Base-by-base conservation (phyloP, 2,888 invertebrate species). In the Acrocyrtus sp. region DNA sequence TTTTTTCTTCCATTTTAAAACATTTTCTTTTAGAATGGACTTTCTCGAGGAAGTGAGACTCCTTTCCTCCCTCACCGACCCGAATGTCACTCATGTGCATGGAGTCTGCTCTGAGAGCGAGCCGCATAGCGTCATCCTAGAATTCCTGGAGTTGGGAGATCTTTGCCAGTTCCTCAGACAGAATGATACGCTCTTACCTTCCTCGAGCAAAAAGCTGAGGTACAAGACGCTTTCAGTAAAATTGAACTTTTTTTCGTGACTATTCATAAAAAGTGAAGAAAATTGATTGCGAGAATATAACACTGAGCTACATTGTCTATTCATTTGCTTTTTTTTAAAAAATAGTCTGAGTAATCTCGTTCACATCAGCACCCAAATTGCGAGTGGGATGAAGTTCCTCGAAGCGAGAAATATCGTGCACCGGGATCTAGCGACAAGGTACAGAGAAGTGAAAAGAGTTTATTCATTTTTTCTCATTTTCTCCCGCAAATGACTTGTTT, bases 341-440 rank as follows among this genome's bases (percentile, higher is more conserved):
- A 61, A 34, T 58, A 80, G 80, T 61, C 72, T 76, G 65, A 73
- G 72, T 34, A 91, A 91, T 85, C 87, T 94, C 83, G 87, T 94
- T 78, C 92, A 91, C 85, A 89, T 94, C 85, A 92, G 92, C 47
- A 89, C 90, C 61, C 94, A 96, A 85, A 90, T 96, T 78, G 92
- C 95, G 1, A 91, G 93, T 3, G 95, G 95, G 17, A 94, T 95
- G 94, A 90, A 92, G 82, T 95, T 95, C 84, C 86, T 96, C 82
- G 91, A 96, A 86, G 90, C 92, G 56, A 87, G 94, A 78, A 93
- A 94, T 86, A 95, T 95, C 84, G 95, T 96, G 56, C 96, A 96
- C 84, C 88, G 95, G 50, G 95, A 96, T 85, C 86, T 96, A 81
- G 94, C 95, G 60, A 91, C 95, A 47, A 90, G 92, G 89, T 92